Conservation (phyloP, 1,140 invertebrate species). For the Aphidius ervi region DNA sequence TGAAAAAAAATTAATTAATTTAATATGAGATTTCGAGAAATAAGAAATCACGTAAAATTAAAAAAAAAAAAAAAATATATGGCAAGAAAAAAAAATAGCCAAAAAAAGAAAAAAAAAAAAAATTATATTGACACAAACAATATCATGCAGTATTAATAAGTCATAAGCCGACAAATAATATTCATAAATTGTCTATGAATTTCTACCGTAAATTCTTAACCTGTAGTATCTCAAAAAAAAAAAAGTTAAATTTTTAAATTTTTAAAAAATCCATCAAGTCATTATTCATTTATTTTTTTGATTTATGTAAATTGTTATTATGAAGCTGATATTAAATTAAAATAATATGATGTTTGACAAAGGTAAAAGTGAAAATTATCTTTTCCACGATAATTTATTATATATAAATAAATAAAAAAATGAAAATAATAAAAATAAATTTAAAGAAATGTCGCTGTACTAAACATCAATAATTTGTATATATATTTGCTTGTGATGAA, state of each 20-base stretch:
- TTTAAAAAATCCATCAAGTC: not conserved
- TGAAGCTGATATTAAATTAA: too few species aligned
- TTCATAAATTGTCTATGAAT: not conserved
- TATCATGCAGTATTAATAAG: constrained; percentile 51
- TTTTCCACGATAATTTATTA: too few species aligned
- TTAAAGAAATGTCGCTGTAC: constrained; percentile 31
- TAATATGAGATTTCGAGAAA: constrained; percentile 1
- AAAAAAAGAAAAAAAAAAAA: constrained; percentile 9
- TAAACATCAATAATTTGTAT: constrained; percentile 49
- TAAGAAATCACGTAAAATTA: not conserved
- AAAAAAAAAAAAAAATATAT: not conserved
- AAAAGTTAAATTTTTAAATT: not conserved
- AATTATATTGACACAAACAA: constrained; percentile 32
- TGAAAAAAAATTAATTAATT: constrained; percentile 18
- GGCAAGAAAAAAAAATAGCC: constrained; percentile 6
- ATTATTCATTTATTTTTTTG: too few species aligned
- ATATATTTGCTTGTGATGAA: constrained; percentile 48
- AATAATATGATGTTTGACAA: too few species aligned
- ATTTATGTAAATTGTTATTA: too few species aligned
- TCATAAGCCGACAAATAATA: constrained; percentile 33
- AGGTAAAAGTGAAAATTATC: too few species aligned
- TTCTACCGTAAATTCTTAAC: constrained; percentile 1
- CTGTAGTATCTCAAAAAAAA: constrained; percentile 1
- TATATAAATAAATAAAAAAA: too few species aligned
- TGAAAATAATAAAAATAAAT: too few species aligned